Percentiles rank a stretch among this genome's conserved stretches.
Conservation (phyloP, 2,797 vertebrate species). For the Choloepus didactylus region DNA sequence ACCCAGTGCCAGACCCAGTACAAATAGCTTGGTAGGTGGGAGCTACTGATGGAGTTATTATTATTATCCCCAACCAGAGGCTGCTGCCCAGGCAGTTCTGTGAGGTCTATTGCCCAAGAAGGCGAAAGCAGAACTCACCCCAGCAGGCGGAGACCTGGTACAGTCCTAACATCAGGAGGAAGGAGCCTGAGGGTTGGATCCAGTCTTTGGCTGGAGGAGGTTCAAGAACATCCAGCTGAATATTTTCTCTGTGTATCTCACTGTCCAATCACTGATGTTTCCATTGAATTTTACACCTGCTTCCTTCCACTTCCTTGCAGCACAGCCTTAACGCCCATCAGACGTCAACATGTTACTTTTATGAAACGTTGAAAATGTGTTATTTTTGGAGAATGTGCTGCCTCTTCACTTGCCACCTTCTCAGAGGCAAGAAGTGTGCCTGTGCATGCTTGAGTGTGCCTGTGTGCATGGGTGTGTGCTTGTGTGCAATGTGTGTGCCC, state of each 20-base stretch:
- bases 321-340: background rate
- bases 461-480: background rate
- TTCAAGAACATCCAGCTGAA: background rate
- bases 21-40: background rate
- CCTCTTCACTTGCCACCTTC: background rate
- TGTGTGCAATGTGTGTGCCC: too few relatives aligned
- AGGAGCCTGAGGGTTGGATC: background rate
- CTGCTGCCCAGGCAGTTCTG: background rate
- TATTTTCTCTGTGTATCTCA: background rate
- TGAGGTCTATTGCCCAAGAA: background rate
- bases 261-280: background rate
- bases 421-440: background rate
- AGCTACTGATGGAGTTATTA: background rate
- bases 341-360: background rate
- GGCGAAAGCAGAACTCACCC: background rate
- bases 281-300: background rate
- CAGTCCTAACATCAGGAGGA: background rate
- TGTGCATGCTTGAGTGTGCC: background rate
- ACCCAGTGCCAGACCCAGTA: background rate
- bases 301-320: background rate
- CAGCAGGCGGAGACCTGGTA: background rate
- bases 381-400: background rate
- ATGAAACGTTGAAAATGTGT: conserved; percentile 5
- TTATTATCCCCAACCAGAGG: background rate
- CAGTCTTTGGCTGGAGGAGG: background rate